Percentiles rank a stretch among this genome's conserved stretches.
phyloP scores from a whole-genome alignment of 2,888 invertebrate species.

The Tetropium fuscum region DNA sequence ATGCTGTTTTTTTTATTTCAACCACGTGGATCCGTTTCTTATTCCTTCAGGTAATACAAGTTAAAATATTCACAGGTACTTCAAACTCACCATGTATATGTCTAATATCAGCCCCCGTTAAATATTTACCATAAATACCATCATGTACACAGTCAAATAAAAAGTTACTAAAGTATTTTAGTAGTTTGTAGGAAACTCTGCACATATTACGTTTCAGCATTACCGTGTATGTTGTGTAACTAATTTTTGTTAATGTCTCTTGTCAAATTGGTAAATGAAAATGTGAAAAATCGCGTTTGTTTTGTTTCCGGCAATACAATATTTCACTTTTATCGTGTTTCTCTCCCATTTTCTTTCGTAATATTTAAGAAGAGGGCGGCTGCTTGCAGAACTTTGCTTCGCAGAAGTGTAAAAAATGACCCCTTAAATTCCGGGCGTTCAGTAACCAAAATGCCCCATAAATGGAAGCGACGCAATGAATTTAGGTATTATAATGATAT shows the following conservation, averaged over 20 bases:
- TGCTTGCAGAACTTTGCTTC: conserved; percentile 24
- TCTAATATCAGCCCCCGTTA: no score
- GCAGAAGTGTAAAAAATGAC: conserved; percentile 32
- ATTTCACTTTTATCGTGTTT: conserved; percentile 39
- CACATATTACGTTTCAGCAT: no score
- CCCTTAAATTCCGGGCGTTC: conserved; percentile 24
- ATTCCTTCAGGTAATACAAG: no score
- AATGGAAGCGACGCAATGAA: neutral
- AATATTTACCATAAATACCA: no score
- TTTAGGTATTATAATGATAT: neutral
- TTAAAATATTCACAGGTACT: no score
- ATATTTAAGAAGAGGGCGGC: conserved; percentile 27
- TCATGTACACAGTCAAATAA: no score
- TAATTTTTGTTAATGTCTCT: conserved; percentile 41
- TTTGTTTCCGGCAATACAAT: conserved; percentile 37
- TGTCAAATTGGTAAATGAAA: conserved; percentile 43
- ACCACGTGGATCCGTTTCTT: no score
- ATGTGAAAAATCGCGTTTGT: conserved; percentile 36
- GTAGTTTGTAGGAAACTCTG: no score
- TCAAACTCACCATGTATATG: no score
- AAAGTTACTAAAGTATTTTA: no score
- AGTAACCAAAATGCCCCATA: conserved; percentile 4
- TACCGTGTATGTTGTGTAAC: no score
- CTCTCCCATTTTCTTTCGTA: conserved; percentile 22
- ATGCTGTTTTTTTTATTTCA: no score